A percentile compares a stretch with the other conserved stretches of the same genome.
Evolutionary conservation across 2,888 invertebrate species (phyloP).

Genomic region (Lycophotia porphyrea): DNA sequence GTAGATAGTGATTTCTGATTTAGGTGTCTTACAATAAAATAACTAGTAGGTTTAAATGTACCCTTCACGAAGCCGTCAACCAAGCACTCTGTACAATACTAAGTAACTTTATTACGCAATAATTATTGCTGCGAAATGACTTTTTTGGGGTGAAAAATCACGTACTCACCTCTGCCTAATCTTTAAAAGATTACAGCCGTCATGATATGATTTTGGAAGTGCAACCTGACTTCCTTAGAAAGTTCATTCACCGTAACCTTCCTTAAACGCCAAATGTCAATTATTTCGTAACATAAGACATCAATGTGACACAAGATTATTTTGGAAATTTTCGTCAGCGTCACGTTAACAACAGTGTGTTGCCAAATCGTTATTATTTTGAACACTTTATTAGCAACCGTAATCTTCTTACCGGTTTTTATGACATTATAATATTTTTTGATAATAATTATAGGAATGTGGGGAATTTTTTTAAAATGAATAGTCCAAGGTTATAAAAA

Average conservation of each 20-base stretch:
- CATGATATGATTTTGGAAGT: not conserved
- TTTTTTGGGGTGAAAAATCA: too few species aligned
- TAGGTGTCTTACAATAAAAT: not conserved
- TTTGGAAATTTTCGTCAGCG: slow-evolving; percentile 43
- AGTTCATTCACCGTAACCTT: slow-evolving; percentile 31
- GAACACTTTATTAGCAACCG: slow-evolving; percentile 56
- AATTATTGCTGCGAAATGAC: too few species aligned
- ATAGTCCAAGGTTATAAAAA: slow-evolving; percentile 28
- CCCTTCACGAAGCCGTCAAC: too few species aligned
- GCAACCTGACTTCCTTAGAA: not conserved
- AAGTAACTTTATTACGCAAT: too few species aligned
- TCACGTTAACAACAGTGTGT: slow-evolving; percentile 25
- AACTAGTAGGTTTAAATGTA: too few species aligned
- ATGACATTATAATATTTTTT: slow-evolving; percentile 43
- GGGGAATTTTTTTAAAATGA: slow-evolving; percentile 26
- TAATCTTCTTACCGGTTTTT: slow-evolving; percentile 49
- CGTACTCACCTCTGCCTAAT: not conserved
- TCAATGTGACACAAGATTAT: slow-evolving; percentile 45
- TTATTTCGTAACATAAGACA: not conserved
- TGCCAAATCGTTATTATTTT: slow-evolving; percentile 62
- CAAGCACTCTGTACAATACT: too few species aligned
- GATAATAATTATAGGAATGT: slow-evolving; percentile 28
- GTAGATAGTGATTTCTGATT: not conserved
- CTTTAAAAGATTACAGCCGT: not conserved
- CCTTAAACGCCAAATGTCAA: slow-evolving; percentile 10